Conservation (phyloP, 1,140 invertebrate species). For the Euwallacea similis region DNA sequence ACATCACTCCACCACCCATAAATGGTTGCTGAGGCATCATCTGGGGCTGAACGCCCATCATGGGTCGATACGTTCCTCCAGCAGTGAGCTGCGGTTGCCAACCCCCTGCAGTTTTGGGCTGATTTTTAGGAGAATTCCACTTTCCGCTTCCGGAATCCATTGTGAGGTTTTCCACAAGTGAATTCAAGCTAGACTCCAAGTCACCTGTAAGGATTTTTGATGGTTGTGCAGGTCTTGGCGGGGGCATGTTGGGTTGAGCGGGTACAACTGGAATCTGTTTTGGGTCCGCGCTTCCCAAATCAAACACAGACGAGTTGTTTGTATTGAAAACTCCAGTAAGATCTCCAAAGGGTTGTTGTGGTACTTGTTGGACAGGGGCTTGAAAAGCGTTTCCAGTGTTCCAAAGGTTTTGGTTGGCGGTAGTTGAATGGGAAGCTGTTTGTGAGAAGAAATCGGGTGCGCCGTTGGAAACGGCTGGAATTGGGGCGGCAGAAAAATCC, state of each 20-base stretch:
- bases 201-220: constrained; percentile 85
- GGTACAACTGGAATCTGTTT: constrained; percentile 56
- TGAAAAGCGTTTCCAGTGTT: too few relatives aligned
- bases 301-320: constrained; percentile 59
- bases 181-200: constrained; percentile 87
- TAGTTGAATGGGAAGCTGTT: background rate
- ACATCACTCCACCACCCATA: constrained; percentile 36
- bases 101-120: constrained; percentile 65
- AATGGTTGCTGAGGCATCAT: constrained; percentile 54
- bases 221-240: constrained; percentile 53
- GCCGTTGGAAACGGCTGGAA: constrained; percentile 48
- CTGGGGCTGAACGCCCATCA: constrained; percentile 58
- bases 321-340: constrained; percentile 47
- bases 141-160: constrained; percentile 78
- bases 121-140: constrained; percentile 87
- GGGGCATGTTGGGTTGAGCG: constrained; percentile 60
- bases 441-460: constrained; percentile 30
- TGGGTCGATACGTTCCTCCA: constrained; percentile 77
- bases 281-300: constrained; percentile 59
- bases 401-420: constrained; percentile 17
- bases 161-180: constrained; percentile 87
- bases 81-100: constrained; percentile 83
- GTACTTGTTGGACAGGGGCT: too few relatives aligned
- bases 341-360: constrained; percentile 39
- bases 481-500: constrained; percentile 42